A percentile compares a stretch with the other conserved stretches of the same genome.
Evolutionary conservation across 2,113 vertebrate species (phyloP).

Genomic region (Caranx melampygus): DNA sequence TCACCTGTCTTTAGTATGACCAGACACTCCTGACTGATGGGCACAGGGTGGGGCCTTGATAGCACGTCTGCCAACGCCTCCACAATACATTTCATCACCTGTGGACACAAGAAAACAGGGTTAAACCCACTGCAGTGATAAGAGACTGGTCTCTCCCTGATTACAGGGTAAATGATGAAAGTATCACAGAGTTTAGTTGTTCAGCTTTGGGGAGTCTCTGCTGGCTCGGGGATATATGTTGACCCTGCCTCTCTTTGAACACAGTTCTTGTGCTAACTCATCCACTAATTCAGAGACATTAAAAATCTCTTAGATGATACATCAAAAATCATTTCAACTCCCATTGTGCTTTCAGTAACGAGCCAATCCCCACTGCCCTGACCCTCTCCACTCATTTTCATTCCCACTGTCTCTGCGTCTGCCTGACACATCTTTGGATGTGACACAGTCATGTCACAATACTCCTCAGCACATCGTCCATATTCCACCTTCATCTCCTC

Average conservation of each 20-base stretch:
- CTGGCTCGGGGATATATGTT: not conserved
- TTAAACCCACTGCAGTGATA: not conserved
- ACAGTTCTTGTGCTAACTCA: not conserved
- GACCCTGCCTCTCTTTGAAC: slow-evolving; percentile 15
- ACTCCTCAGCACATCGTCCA: not conserved
- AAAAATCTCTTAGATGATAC: slow-evolving; percentile 14
- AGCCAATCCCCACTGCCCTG: slow-evolving; percentile 14
- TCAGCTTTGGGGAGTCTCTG: not conserved
- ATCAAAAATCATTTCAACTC: slow-evolving; percentile 33
- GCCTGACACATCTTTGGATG: not conserved
- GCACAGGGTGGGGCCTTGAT: slow-evolving; percentile 87
- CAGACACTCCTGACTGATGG: slow-evolving; percentile 91
- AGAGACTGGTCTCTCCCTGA: not conserved
- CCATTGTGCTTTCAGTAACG: slow-evolving; percentile 16
- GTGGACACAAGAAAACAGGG: slow-evolving; percentile 27
- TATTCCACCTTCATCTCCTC: not conserved
- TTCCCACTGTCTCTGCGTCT: not conserved
- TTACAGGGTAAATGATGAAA: rapidly evolving
- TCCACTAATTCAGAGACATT: slow-evolving; percentile 20
- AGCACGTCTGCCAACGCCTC: slow-evolving; percentile 93
- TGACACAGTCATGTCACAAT: not conserved
- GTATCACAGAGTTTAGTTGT: not conserved
- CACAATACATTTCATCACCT: slow-evolving; percentile 97
- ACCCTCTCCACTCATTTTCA: not conserved
- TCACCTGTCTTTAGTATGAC: slow-evolving; percentile 90